phyloP scores from a whole-genome alignment of 2,888 invertebrate genomes.

The Junonia oenone region DNA sequence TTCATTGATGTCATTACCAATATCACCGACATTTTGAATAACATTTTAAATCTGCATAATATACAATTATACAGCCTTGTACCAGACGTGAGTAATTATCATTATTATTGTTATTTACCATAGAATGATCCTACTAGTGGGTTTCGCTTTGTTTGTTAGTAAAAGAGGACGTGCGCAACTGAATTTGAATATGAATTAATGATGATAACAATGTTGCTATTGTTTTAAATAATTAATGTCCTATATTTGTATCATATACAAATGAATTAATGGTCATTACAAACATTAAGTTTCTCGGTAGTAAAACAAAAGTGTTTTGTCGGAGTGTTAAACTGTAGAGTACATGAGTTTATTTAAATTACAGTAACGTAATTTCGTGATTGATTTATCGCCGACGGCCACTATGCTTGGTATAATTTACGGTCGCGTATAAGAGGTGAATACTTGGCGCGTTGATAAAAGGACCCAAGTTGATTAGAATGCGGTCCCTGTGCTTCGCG shows the following conservation, averaged over 20 bases:
- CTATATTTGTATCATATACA: not conserved
- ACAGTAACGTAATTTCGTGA: not conserved
- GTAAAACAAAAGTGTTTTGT: not conserved
- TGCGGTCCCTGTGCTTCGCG: slow-evolving; percentile 33
- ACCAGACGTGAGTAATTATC: slow-evolving; percentile 31
- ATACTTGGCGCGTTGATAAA: slow-evolving; percentile 29
- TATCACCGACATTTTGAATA: not conserved
- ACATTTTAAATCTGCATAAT: not conserved
- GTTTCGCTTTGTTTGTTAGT: slow-evolving; percentile 12
- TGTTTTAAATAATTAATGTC: slow-evolving; percentile 5
- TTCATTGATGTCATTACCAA: not conserved
- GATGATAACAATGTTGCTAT: slow-evolving; percentile 18
- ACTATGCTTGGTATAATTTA: slow-evolving; percentile 10
- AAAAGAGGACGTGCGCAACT: slow-evolving; percentile 1
- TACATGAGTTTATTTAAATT: not conserved
- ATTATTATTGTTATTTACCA: slow-evolving; percentile 25
- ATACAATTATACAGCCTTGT: not conserved
- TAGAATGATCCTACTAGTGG: slow-evolving; percentile 13
- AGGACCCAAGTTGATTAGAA: slow-evolving; percentile 26
- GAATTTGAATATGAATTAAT: slow-evolving; percentile 3
- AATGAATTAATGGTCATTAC: not conserved
- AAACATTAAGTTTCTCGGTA: not conserved
- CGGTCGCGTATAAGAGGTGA: slow-evolving; percentile 33
- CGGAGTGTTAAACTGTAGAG: not conserved
- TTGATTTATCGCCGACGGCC: not conserved